A percentile compares a stretch with the other conserved stretches of the same genome.
Evolutionary conservation across 2,113 vertebrate genomes (phyloP).

Genomic region (Zeus faber): DNA sequence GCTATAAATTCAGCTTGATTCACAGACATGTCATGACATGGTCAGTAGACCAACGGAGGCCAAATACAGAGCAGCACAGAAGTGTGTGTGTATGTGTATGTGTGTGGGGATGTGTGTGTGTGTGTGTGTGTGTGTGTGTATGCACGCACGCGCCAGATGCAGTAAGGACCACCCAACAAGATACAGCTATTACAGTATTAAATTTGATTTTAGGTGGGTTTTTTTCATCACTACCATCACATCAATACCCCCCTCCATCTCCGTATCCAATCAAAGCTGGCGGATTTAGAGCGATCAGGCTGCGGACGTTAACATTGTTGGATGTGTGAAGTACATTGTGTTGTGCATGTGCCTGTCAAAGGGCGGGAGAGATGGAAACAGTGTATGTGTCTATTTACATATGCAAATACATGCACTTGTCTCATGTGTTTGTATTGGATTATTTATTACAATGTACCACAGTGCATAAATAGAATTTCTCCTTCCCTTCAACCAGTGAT

Average conservation of each 20-base stretch:
- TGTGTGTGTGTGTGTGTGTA: constrained; percentile 2
- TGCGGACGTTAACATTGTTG: not conserved
- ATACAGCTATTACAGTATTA: constrained; percentile 44
- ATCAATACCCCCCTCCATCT: constrained; percentile 33
- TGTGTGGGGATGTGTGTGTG: not conserved
- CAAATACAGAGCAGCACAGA: too few species aligned
- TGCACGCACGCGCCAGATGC: not conserved
- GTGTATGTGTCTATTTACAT: not conserved
- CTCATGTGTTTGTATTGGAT: too few species aligned
- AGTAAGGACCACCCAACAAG: not conserved
- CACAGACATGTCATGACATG: too few species aligned
- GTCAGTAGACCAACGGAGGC: too few species aligned
- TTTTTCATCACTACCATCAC: constrained; percentile 35
- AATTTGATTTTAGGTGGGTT: constrained; percentile 43
- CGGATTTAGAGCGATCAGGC: not conserved
- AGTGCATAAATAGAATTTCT: too few species aligned
- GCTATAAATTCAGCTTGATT: too few species aligned
- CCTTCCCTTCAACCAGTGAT: too few species aligned
- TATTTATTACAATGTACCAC: too few species aligned
- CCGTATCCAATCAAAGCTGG: constrained; percentile 10
- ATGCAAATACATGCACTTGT: too few species aligned
- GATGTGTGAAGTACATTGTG: not conserved
- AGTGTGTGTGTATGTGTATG: not conserved
- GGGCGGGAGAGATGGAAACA: not conserved
- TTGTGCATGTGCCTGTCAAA: not conserved